Evolutionary conservation across 2,113 vertebrate genomes (phyloP).

Genomic region (Phrynocephalus versicolor): DNA sequence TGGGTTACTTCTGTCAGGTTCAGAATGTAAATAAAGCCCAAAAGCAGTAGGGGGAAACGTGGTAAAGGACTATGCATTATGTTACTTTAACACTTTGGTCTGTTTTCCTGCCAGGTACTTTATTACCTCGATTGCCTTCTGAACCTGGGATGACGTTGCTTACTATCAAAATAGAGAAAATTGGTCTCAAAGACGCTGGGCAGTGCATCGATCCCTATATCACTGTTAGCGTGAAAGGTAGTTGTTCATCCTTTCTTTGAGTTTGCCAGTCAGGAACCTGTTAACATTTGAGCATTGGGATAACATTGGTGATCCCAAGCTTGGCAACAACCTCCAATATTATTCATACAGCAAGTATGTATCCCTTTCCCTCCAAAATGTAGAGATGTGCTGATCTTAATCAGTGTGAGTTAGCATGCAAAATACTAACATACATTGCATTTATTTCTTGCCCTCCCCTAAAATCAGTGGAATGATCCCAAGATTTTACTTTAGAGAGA

Average conservation of each 20-base stretch:
- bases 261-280: background rate
- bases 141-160: constrained; percentile 95
- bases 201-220: constrained; percentile 98
- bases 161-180: constrained; percentile 94
- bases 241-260: constrained; percentile 24
- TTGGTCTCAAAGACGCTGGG: constrained; percentile 96
- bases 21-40: background rate
- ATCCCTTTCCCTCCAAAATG: background rate
- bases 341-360: background rate
- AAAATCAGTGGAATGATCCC: background rate
- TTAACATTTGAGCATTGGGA: background rate
- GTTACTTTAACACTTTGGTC: constrained; percentile 3
- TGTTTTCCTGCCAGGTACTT: constrained; percentile 82
- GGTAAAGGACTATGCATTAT: background rate
- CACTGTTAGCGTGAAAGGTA: constrained; percentile 96
- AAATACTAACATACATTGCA: background rate
- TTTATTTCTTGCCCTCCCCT: background rate
- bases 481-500: constrained; percentile 7
- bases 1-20: background rate
- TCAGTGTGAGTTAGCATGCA: constrained; percentile 20
- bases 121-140: constrained; percentile 93
- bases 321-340: background rate
- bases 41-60: background rate
- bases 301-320: background rate
- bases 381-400: constrained; percentile 1